Percentiles rank a stretch among this genome's conserved stretches.
phyloP scores from a whole-genome alignment of 2,888 invertebrate species.

The Aphodius sticticus region DNA sequence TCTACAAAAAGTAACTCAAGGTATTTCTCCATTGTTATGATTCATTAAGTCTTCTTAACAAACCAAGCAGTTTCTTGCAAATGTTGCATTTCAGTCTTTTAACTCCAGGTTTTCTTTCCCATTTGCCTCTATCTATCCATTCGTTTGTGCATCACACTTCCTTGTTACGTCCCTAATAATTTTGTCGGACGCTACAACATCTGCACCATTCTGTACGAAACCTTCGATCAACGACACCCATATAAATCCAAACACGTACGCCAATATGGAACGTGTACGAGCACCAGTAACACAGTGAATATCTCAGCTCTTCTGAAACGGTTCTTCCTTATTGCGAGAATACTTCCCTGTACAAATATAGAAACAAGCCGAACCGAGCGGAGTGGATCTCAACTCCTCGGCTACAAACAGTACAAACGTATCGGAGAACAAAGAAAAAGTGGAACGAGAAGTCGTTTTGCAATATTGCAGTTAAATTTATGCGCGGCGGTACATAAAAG shows the following conservation, averaged over 20 bases:
- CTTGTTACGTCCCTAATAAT: too few relatives aligned
- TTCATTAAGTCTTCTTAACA: too few relatives aligned
- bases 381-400: not conserved
- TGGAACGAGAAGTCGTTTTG: slow-evolving; percentile 33
- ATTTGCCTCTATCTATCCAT: too few relatives aligned
- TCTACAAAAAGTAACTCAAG: too few relatives aligned
- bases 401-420: not conserved
- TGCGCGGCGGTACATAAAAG: slow-evolving; percentile 27
- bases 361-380: not conserved
- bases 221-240: too few relatives aligned
- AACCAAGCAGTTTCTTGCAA: too few relatives aligned
- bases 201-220: too few relatives aligned
- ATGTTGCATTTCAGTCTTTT: too few relatives aligned
- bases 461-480: slow-evolving; percentile 33
- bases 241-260: not conserved
- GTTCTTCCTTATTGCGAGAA: not conserved
- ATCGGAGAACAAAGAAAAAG: slow-evolving; percentile 29
- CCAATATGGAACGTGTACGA: not conserved
- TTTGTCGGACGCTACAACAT: too few relatives aligned
- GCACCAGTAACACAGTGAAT: not conserved
- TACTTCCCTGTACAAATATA: not conserved
- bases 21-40: too few relatives aligned
- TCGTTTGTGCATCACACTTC: too few relatives aligned
- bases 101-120: too few relatives aligned
- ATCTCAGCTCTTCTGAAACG: not conserved